Conservation (phyloP, 23 tunicate genomes). For the Halocynthia aurantium region DNA sequence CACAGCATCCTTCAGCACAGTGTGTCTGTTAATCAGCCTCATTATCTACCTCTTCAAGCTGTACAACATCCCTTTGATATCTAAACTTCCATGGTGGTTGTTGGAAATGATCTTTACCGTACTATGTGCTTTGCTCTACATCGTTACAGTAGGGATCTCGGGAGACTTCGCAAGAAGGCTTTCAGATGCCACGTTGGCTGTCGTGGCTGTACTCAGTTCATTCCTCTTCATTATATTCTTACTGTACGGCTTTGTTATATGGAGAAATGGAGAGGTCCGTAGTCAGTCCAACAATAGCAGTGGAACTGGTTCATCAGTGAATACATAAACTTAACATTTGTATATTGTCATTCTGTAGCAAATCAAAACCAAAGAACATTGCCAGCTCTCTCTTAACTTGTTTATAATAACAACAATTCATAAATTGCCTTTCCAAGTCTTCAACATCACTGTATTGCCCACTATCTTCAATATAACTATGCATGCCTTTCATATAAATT, state of each 20-base stretch:
- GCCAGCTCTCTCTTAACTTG: too few relatives aligned
- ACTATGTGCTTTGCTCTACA: slow-evolving; percentile 3
- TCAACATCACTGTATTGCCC: too few relatives aligned
- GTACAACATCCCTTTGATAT: slow-evolving; percentile 11
- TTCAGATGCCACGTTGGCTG: not conserved
- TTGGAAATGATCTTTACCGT: slow-evolving; percentile 19
- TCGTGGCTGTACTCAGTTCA: too few relatives aligned
- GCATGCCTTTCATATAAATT: too few relatives aligned
- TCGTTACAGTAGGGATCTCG: slow-evolving; percentile 8
- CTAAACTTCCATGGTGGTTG: slow-evolving; percentile 10
- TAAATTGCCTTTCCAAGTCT: too few relatives aligned
- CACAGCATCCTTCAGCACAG: not conserved
- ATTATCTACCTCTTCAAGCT: slow-evolving; percentile 10
- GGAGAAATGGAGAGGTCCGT: not conserved
- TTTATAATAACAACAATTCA: too few relatives aligned
- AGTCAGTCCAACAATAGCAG: not conserved
- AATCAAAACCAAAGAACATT: too few relatives aligned
- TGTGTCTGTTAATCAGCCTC: slow-evolving; percentile 10
- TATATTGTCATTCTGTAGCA: too few relatives aligned
- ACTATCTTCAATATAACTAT: too few relatives aligned
- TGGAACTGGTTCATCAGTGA: slow-evolving; percentile 3
- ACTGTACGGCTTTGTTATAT: not conserved
- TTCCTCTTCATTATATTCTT: too few relatives aligned
- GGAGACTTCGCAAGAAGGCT: not conserved
- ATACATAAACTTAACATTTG: not conserved